These are phyloP conservation scores for Cygnus atratus DNA, from an alignment of 2,113 vertebrate genomes.

Conservation along the genomic window DNA sequence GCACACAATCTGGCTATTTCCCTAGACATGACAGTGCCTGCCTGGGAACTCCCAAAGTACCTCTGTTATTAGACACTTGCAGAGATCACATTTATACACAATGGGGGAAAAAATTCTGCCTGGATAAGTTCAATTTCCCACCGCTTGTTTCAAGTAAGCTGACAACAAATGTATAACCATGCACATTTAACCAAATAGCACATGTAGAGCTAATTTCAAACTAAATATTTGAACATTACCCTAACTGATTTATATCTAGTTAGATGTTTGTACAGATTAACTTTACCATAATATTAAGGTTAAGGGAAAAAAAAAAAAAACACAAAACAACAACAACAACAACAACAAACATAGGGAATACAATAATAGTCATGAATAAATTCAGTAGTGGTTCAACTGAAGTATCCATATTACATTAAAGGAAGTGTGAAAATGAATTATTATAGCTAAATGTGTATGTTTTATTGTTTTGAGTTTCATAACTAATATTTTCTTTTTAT, in stretches of 20 bases:
- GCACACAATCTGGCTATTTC: background rate
- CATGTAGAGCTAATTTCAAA: background rate
- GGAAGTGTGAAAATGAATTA: background rate
- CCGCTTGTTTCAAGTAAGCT: background rate
- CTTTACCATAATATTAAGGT: background rate
- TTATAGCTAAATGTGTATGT: background rate
- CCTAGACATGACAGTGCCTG: background rate
- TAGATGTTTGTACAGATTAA: background rate
- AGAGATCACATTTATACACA: background rate
- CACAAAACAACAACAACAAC: background rate
- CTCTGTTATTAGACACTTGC: background rate
- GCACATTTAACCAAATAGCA: background rate
- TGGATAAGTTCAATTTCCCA: background rate
- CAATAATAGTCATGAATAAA: background rate
- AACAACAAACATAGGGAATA: background rate
- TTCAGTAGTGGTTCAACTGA: background rate
- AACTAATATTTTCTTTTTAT: background rate
- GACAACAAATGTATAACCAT: background rate
- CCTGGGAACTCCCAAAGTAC: background rate
- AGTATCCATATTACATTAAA: background rate
- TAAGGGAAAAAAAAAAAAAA: background rate
- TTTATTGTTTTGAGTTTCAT: background rate
- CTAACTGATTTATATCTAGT: background rate
- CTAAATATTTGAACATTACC: background rate
- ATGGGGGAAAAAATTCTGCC: background rate